Base-by-base conservation (phyloP, 1,140 invertebrate species). In the Eupristina koningsbergeri region DNA sequence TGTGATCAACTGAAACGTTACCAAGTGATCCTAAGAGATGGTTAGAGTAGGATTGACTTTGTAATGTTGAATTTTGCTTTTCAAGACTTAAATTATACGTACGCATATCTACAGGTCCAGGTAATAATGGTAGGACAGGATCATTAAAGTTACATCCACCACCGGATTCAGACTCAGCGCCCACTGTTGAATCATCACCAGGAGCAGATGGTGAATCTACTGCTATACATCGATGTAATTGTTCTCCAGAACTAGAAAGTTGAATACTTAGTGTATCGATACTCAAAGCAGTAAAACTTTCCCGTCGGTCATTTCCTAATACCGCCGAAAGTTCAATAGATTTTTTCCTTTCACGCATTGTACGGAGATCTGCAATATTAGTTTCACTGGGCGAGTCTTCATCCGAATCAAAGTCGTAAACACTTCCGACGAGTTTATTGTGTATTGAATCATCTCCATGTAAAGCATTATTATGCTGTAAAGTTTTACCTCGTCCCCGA, bases 371-470 rank as follows among this genome's bases (percentile, higher is more conserved):
- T 83, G 96, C 95, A 80, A 97, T 95, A 86, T 94, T 95, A 45
- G 96, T 94, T 82, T 95, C 96, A 15, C 94, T 94, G 15, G 96
- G 94, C 6, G 94, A 93, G 86, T 97, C 97, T 86, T 97, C 97
- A 85, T 97, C 96, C 82, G 96, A 96, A 89, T 97, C 96, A 86
- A 97, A 95, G 88, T 97, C 96, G 86, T 97, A 98, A 1, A 97
- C 97, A 1, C 97, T 97, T 5, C 97, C 97, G 7, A 95, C 95
- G 39, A 98, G 92, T 90, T 96, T 96, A 87, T 95, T 96, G 79
- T 95, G 94, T 64, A 96, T 96, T 0, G 93, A 94, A 73, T 94
- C 92, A 86, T 93, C 88, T 67, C 90, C 89, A 73, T 92, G 88
- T 36, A 92, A 89, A 69, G 82, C 87, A 87, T 91, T 89, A 87